A percentile compares a stretch with the other conserved stretches of the same genome.
phyloP scores from a whole-genome alignment of 2,888 invertebrate species.

The Megamerina dolium region DNA sequence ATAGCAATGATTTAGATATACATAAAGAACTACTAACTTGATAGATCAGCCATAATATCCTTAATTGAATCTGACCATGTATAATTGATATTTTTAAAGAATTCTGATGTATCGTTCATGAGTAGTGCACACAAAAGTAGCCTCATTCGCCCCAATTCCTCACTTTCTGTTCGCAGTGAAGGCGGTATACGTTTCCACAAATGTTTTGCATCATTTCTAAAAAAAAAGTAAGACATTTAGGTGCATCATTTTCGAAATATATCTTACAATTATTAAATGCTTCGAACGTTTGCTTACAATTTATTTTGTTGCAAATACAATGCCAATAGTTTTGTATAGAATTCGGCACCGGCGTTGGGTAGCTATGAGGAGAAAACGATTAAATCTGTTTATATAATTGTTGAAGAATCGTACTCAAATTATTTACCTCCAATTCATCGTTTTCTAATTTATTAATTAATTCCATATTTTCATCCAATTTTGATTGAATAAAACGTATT shows the following conservation, averaged over 20 bases:
- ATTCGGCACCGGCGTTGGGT: not conserved
- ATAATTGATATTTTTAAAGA: conserved; percentile 69
- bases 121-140: conserved; percentile 77
- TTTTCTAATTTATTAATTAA: not conserved
- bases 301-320: not conserved
- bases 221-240: conserved; percentile 24
- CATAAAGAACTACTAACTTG: conserved; percentile 55
- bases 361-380: not conserved
- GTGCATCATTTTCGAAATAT: not conserved
- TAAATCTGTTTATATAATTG: not conserved
- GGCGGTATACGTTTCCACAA: conserved; percentile 88
- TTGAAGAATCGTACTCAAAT: not conserved
- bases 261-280: too few relatives aligned
- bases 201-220: conserved; percentile 83
- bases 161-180: conserved; percentile 61
- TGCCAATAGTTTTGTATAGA: not conserved
- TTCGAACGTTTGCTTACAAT: not conserved
- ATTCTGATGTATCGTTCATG: conserved; percentile 74
- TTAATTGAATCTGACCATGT: conserved; percentile 77
- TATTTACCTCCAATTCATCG: not conserved
- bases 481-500: too few relatives aligned
- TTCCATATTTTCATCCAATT: too few relatives aligned
- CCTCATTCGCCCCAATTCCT: conserved; percentile 76
- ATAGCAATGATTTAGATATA: too few relatives aligned
- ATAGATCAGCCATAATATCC: conserved; percentile 72